Evolutionary conservation across 2,797 vertebrate species (phyloP).

Genomic region (Phaenicophaeus curvirostris): DNA sequence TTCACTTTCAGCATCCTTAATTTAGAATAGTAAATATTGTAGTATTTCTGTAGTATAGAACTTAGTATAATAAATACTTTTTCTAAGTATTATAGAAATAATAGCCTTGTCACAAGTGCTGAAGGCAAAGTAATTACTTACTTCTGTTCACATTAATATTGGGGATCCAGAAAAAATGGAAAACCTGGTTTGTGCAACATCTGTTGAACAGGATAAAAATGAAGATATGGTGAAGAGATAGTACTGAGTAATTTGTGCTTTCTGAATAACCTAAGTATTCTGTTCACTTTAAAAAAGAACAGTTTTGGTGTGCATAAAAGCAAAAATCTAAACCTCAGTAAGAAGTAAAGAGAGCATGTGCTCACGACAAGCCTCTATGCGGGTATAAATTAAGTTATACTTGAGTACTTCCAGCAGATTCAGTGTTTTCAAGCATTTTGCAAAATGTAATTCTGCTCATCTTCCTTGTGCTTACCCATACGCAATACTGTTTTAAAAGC

Average conservation of each 20-base stretch:
- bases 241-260: not conserved
- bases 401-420: not conserved
- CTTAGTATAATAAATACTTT: not conserved
- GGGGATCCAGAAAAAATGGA: not conserved
- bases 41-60: not conserved
- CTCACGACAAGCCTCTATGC: not conserved
- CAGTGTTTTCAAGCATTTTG: not conserved
- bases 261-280: not conserved
- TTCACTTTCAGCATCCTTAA: not conserved
- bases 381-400: not conserved
- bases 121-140: not conserved
- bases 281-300: not conserved
- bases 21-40: not conserved
- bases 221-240: not conserved
- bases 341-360: not conserved
- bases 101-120: not conserved
- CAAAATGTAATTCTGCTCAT: not conserved
- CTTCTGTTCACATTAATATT: not conserved
- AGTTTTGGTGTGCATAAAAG: not conserved
- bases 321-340: not conserved
- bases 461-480: constrained; percentile 25
- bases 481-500: not conserved
- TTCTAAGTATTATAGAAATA: not conserved
- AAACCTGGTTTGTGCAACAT: not conserved
- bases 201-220: not conserved